These are phyloP conservation scores for Sebastiscus albofasciatus DNA, from an alignment of 2,797 vertebrate genomes.

Conservation along the genomic window DNA sequence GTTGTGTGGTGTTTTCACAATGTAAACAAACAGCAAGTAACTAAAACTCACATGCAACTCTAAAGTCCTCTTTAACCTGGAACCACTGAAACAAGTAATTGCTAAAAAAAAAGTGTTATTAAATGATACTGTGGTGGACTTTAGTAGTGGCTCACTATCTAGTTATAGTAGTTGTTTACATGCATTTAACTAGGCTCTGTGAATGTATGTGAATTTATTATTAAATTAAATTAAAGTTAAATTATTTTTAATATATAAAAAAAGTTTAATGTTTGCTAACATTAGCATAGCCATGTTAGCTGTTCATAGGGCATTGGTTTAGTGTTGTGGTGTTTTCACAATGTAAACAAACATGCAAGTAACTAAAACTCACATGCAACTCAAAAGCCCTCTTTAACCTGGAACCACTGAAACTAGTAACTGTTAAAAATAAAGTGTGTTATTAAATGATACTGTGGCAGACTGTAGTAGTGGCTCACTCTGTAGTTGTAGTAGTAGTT, in stretches of 20 bases:
- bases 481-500: background rate
- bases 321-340: constrained; percentile 8
- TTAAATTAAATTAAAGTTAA: too few relatives aligned
- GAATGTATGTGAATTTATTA: constrained; percentile 21
- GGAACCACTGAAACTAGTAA: fast-evolving
- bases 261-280: constrained; percentile 39
- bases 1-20: constrained; percentile 1
- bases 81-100: too few relatives aligned
- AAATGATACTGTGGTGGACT: background rate
- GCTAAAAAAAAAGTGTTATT: background rate
- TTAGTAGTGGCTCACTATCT: background rate
- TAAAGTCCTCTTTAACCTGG: background rate
- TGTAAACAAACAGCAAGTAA: constrained; percentile 40
- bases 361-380: background rate
- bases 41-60: background rate
- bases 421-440: background rate
- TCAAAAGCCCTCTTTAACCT: background rate
- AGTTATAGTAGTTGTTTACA: background rate
- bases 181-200: constrained; percentile 2
- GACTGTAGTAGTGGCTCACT: background rate
- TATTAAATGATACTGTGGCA: background rate
- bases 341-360: constrained; percentile 38
- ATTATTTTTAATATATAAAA: too few relatives aligned
- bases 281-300: constrained; percentile 47
- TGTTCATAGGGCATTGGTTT: constrained; percentile 39